Evolutionary conservation across 2,113 vertebrate species (phyloP), one percentile per base, ranked within the genome.

Genomic region (Morone saxatilis): DNA sequence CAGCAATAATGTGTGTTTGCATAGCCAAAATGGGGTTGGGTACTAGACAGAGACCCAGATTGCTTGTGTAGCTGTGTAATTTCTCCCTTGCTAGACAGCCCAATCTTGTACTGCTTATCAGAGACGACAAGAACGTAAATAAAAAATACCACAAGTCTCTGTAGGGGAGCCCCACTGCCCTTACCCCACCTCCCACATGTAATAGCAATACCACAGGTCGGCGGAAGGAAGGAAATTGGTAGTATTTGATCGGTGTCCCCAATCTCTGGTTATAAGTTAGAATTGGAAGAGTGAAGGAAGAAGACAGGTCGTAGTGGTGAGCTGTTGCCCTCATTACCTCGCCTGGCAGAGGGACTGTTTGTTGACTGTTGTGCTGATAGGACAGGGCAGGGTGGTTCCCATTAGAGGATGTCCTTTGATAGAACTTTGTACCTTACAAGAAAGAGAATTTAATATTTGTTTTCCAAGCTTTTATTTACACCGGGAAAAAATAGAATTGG

Each of bases 241-340:
- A 65, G 47, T 54, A 11, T 86, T 80, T 78, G 41, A 85, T 84
- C 77, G 56, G 68, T 66, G 76, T 75, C 81, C 65, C 60, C 57
- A 38, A 20, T 56, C 48, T 62, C 65, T 50, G 50, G 69, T 77
- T 71, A 60, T 56, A 73, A 79, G 17, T 51, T 22, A 22, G 41
- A 86, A 38, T 67, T 70, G 69, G 54, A 65, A 2, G 4, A 31
- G n/a, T 25, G 40, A 62, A 48, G 22, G 9, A 38, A 74, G 36
- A 70, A 40, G 66, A 65, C 25, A 68, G 57, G 69, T 12, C 43
- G 74, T 22, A 70, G 45, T 25, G 61, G 54, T 59, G 73, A 78
- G 82, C 77, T 48, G 78, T 72, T 77, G 85, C 41, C 66, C 61
- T 89, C 68, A 80, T 88, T 90, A 83, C 68, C 43, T 53, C 19